Conservation (phyloP, 2,888 invertebrate species). For the Brachylomia viminalis region DNA sequence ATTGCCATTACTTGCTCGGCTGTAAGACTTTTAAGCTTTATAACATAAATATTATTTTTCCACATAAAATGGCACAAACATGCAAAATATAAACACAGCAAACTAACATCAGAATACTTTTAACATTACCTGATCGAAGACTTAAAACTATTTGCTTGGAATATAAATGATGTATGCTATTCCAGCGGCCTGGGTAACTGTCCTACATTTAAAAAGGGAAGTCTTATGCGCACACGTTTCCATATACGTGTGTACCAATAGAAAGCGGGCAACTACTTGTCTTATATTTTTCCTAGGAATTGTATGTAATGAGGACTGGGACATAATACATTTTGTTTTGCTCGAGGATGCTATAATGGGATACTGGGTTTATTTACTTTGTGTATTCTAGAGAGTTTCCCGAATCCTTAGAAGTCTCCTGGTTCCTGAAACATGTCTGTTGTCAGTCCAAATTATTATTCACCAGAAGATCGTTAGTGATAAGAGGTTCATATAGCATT, state of each 20-base stretch:
- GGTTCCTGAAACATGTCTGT: not conserved
- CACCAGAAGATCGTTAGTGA: not conserved
- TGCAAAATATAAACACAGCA: not conserved
- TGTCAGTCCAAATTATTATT: not conserved
- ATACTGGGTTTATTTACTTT: not conserved
- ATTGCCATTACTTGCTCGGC: conserved; percentile 10
- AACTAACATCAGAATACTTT: not conserved
- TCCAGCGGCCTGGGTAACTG: conserved; percentile 33
- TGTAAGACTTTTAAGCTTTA: not conserved
- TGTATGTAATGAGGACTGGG: not conserved
- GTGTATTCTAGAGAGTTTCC: not conserved
- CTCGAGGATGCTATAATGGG: not conserved
- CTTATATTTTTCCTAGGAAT: conserved; percentile 42
- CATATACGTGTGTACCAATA: conserved; percentile 47
- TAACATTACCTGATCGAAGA: conserved; percentile 8
- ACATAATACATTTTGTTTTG: not conserved
- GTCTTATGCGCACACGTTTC: conserved; percentile 49
- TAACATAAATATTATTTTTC: not conserved
- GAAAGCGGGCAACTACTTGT: conserved; percentile 38
- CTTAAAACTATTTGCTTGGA: conserved; percentile 38
- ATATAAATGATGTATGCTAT: conserved; percentile 46
- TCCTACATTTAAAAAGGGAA: conserved; percentile 52
- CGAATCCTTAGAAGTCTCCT: not conserved
- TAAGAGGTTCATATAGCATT: not conserved
- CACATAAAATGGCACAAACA: not conserved